phyloP scores from a whole-genome alignment of 2,888 invertebrate genomes.

The Alsophila aescularia region DNA sequence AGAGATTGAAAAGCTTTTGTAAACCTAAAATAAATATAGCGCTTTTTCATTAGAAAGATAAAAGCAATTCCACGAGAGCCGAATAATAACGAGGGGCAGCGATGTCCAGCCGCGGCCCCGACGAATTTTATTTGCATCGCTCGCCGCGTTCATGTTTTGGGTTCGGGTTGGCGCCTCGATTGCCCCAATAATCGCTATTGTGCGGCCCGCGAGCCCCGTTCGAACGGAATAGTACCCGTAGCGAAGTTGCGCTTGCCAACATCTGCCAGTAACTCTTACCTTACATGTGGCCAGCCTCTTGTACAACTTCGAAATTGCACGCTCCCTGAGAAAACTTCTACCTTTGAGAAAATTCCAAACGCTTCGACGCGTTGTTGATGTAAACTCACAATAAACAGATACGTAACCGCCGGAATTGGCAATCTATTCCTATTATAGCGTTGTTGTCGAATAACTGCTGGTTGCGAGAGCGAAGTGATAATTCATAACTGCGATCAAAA shows the following conservation, averaged over 20 bases:
- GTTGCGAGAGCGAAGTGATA: constrained; percentile 24
- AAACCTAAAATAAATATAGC: constrained; percentile 79
- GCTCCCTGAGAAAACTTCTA: constrained; percentile 71
- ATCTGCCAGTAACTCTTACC: constrained; percentile 36
- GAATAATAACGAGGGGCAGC: constrained; percentile 82
- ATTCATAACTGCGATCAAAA: constrained; percentile 32
- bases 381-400: constrained; percentile 69
- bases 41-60: constrained; percentile 82
- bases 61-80: constrained; percentile 81
- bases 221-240: constrained; percentile 38
- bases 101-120: constrained; percentile 75
- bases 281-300: constrained; percentile 52
- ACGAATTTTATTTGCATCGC: constrained; percentile 79
- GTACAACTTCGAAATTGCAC: constrained; percentile 75
- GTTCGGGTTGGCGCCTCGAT: constrained; percentile 61
- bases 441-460: constrained; percentile 39
- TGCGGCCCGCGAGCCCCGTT: constrained; percentile 47
- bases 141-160: constrained; percentile 60
- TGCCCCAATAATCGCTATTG: constrained; percentile 79
- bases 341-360: constrained; percentile 74
- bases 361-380: constrained; percentile 65
- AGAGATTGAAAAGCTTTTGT: constrained; percentile 39
- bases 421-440: constrained; percentile 61
- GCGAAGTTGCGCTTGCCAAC: constrained; percentile 22
- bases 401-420: constrained; percentile 65